Evolutionary conservation across 2,113 vertebrate genomes (phyloP).

Genomic region (Hylia prasina): DNA sequence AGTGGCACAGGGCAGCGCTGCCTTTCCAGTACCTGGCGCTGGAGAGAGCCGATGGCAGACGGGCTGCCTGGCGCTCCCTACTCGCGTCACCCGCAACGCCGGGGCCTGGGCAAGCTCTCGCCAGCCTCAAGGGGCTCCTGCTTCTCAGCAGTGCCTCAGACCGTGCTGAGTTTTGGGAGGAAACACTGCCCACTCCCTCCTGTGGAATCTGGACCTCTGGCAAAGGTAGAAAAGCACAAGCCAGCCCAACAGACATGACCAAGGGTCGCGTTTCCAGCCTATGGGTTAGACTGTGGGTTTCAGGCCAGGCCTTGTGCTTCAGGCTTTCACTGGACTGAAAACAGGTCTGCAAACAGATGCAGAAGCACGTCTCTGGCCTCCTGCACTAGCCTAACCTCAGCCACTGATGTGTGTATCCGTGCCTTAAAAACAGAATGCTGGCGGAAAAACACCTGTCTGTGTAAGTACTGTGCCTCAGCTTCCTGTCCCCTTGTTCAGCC

Average conservation of each 20-base stretch:
- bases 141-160: neutral
- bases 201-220: neutral
- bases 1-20: accelerated
- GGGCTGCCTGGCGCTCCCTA: accelerated
- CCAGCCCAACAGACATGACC: accelerated
- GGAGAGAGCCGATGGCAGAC: accelerated
- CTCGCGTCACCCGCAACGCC: accelerated
- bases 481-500: neutral
- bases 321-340: neutral
- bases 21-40: accelerated
- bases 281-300: neutral
- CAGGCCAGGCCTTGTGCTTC: neutral
- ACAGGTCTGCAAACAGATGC: neutral
- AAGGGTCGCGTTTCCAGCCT: neutral
- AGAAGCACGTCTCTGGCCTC: accelerated
- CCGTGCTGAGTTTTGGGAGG: neutral
- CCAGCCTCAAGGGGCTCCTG: neutral
- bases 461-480: neutral
- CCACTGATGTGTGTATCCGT: accelerated
- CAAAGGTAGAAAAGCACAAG: neutral
- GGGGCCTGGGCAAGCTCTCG: accelerated
- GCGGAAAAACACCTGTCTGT: neutral
- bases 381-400: neutral
- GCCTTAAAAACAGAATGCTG: neutral
- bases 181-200: neutral